Percentiles rank a stretch among this genome's conserved stretches.
Evolutionary conservation across 2,113 vertebrate species (phyloP).

Genomic region (Coptodon bakossiorum): DNA sequence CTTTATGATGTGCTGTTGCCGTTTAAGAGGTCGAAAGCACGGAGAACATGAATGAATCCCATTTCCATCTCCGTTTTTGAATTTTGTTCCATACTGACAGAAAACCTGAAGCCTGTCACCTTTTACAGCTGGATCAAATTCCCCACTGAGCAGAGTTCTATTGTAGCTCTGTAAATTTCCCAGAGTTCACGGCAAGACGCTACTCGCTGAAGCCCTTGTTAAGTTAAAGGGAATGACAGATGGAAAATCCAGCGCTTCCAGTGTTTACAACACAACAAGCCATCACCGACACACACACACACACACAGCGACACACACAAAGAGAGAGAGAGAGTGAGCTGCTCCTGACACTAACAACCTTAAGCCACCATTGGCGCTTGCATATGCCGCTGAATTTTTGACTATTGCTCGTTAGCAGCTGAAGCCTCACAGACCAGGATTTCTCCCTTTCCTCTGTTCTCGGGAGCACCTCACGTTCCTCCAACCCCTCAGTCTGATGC

Average conservation of each 20-base stretch:
- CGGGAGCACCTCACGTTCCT: background rate
- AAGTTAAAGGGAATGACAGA: conserved; percentile 32
- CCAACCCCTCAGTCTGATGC: background rate
- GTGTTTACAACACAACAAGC: conserved; percentile 26
- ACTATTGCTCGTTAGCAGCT: conserved; percentile 47
- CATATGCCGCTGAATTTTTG: conserved; percentile 14
- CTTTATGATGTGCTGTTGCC: background rate
- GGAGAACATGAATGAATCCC: background rate
- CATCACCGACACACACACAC: background rate
- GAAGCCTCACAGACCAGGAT: conserved; percentile 13
- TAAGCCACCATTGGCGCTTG: background rate
- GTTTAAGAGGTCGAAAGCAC: background rate
- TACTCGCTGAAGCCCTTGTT: conserved; percentile 23
- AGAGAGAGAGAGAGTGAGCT: background rate
- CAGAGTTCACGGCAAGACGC: background rate
- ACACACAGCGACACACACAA: background rate
- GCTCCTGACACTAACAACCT: conserved; percentile 46
- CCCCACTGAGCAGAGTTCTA: background rate
- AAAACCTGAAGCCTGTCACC: background rate
- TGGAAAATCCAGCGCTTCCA: conserved; percentile 18
- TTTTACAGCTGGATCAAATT: conserved; percentile 6
- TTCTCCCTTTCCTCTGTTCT: background rate
- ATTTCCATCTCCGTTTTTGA: background rate
- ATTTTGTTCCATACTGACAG: background rate
- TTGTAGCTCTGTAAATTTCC: background rate